Evolutionary conservation across 1,140 invertebrate species (phyloP).

Genomic region (Solenopsis fugax): DNA sequence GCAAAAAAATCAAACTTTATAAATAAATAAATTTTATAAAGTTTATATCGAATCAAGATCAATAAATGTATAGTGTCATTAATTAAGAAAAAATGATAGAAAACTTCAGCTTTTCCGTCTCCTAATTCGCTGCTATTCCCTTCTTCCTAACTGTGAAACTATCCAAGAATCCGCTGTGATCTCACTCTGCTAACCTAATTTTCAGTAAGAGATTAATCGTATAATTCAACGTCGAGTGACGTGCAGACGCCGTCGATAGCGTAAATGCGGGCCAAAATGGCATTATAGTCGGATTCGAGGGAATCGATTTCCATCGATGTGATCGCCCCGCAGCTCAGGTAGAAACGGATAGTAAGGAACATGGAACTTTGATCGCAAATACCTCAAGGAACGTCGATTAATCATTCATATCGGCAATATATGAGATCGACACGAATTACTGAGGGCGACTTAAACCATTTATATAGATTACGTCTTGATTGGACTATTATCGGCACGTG

Average conservation of each 20-base stretch:
- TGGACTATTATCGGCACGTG: neutral
- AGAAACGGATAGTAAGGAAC: conserved; percentile 52
- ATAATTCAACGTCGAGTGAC: conserved; percentile 69
- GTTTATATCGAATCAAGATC: neutral
- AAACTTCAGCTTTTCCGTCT: conserved; percentile 17
- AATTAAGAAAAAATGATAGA: conserved; percentile 39
- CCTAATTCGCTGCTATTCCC: conserved; percentile 25
- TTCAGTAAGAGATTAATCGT: conserved; percentile 74
- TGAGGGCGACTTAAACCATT: conserved; percentile 55
- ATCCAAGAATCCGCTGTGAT: conserved; percentile 52
- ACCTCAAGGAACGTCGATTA: conserved; percentile 58
- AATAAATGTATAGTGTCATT: neutral
- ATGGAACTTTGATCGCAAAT: conserved; percentile 62
- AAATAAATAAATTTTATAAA: conserved; percentile 17
- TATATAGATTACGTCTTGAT: conserved; percentile 52
- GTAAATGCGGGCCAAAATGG: conserved; percentile 64
- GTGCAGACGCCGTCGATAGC: conserved; percentile 64
- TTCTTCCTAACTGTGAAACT: conserved; percentile 62
- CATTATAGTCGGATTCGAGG: conserved; percentile 65
- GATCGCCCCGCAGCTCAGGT: conserved; percentile 48
- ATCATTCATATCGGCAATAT: conserved; percentile 67
- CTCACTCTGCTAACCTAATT: conserved; percentile 74
- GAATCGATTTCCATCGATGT: conserved; percentile 60
- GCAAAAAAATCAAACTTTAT: neutral
- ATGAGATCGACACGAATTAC: conserved; percentile 51